phyloP scores from a whole-genome alignment of 2,113 vertebrate species.

The Piliocolobus tephrosceles region DNA sequence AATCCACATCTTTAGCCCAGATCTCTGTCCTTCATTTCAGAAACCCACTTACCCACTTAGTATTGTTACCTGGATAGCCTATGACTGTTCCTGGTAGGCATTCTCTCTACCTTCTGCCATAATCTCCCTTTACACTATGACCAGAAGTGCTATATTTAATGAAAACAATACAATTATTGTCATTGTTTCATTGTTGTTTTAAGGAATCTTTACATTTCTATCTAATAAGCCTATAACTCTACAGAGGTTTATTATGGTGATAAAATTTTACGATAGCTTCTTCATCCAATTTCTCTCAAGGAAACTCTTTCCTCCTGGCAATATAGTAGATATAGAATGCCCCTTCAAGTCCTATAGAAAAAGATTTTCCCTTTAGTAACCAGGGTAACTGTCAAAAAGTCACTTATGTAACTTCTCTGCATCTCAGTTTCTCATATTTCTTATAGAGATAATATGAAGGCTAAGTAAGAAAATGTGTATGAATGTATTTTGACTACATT shows the following conservation, averaged over 20 bases:
- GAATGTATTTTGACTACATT: not conserved
- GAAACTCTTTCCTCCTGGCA: not conserved
- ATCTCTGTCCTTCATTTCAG: not conserved
- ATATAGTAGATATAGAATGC: not conserved
- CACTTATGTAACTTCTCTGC: not conserved
- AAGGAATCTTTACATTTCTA: conserved; percentile 13
- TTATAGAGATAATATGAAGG: not conserved
- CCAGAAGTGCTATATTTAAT: not conserved
- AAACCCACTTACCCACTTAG: not conserved
- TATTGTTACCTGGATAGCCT: not conserved
- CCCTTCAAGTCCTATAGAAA: not conserved
- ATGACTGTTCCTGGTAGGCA: not conserved
- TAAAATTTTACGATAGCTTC: conserved; percentile 45
- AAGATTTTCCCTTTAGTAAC: not conserved
- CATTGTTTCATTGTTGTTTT: not conserved
- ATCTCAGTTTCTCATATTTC: not conserved
- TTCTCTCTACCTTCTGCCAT: not conserved
- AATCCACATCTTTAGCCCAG: not conserved
- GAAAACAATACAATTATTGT: not conserved
- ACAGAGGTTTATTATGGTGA: conserved; percentile 25
- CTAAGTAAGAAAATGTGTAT: not conserved
- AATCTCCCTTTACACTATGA: not conserved
- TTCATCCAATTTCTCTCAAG: conserved; percentile 20
- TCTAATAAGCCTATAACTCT: conserved; percentile 19
- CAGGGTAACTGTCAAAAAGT: not conserved